Conservation (phyloP, 1,140 invertebrate species). For the Proctacanthus coquilletti region DNA sequence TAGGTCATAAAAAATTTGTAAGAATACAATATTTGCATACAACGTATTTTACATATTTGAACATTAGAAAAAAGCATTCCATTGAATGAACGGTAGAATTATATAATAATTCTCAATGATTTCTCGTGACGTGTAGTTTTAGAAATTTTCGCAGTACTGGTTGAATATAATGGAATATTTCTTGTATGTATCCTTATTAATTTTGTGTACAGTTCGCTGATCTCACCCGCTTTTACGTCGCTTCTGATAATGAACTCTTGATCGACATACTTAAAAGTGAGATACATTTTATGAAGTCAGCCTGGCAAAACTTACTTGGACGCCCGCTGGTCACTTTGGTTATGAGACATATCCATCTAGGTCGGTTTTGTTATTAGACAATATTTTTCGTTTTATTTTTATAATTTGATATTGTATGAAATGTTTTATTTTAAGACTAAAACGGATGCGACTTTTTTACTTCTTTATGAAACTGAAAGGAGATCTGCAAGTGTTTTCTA, state of each 20-base stretch:
- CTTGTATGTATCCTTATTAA: conserved; percentile 18
- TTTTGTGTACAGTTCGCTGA: conserved; percentile 71
- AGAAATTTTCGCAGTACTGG: conserved; percentile 2
- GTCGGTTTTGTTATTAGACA: conserved; percentile 52
- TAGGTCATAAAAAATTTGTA: too few species aligned
- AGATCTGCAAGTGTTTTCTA: too few species aligned
- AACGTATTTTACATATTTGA: too few species aligned
- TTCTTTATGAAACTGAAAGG: too few species aligned
- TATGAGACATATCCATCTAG: conserved; percentile 80
- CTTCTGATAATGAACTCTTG: conserved; percentile 90
- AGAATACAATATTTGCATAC: too few species aligned
- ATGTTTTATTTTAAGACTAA: too few species aligned
- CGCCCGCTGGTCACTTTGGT: conserved; percentile 79
- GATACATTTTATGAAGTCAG: conserved; percentile 90
- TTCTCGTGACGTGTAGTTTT: too few species aligned
- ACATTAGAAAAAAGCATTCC: too few species aligned
- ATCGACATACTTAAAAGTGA: conserved; percentile 94
- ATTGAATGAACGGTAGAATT: too few species aligned
- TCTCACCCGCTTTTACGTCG: conserved; percentile 90
- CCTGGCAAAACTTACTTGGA: conserved; percentile 88
- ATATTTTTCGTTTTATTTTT: not conserved
- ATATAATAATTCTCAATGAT: too few species aligned
- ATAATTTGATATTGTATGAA: not conserved
- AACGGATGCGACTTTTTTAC: conserved; percentile 19
- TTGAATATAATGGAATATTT: too few species aligned